Evolutionary conservation across 2,888 invertebrate genomes (phyloP).

Genomic region (Meloe dianella): DNA sequence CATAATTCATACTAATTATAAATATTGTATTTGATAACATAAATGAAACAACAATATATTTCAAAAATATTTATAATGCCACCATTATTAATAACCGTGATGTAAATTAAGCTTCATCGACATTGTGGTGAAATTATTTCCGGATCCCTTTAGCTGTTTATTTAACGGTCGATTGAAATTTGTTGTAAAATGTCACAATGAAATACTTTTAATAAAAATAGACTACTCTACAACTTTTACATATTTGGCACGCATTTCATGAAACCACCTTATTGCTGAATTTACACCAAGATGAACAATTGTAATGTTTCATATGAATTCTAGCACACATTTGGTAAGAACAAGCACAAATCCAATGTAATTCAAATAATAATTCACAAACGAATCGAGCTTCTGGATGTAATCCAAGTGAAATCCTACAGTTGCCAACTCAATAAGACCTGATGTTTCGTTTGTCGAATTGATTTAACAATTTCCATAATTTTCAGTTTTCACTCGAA

Average conservation of each 20-base stretch:
- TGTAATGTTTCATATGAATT: conserved; percentile 6
- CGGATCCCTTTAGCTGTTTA: not conserved
- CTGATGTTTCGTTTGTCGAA: not conserved
- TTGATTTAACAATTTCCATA: not conserved
- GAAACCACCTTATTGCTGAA: conserved; percentile 1
- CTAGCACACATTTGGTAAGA: not conserved
- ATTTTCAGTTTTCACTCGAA: not conserved
- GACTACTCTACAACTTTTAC: not conserved
- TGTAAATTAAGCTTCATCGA: not conserved
- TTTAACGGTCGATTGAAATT: not conserved
- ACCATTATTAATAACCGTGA: not conserved
- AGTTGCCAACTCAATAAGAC: conserved; percentile 8
- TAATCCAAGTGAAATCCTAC: conserved; percentile 8
- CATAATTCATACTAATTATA: no score
- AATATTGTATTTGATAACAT: not conserved
- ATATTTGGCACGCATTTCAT: not conserved
- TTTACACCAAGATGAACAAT: not conserved
- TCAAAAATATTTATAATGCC: not conserved
- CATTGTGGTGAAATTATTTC: not conserved
- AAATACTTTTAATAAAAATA: not conserved
- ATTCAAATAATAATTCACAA: conserved; percentile 12
- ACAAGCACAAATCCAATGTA: conserved; percentile 7
- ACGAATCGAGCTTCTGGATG: conserved; percentile 10
- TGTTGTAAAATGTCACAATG: not conserved
- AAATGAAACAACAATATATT: not conserved